phyloP scores from a whole-genome alignment of 2,797 vertebrate genomes.

The Gallinago nigripennis region DNA sequence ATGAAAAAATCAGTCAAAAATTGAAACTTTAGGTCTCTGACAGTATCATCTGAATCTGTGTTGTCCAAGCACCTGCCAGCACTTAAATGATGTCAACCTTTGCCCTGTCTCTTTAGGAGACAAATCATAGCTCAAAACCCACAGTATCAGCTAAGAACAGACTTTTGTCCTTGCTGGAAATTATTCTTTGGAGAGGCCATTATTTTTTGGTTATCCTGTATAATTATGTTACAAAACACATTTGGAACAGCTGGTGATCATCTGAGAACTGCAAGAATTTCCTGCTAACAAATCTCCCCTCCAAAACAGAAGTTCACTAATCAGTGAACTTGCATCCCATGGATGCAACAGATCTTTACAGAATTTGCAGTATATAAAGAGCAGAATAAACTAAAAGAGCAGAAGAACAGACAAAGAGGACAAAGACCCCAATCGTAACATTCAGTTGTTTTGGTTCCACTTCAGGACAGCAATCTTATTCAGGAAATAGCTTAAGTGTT shows the following conservation, averaged over 20 bases:
- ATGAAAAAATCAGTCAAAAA: not conserved
- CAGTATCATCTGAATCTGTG: not conserved
- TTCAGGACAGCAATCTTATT: not conserved
- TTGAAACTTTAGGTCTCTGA: not conserved
- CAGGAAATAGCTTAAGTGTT: not conserved
- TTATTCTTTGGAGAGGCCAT: not conserved
- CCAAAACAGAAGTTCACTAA: not conserved
- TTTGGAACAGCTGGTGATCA: conserved; percentile 27
- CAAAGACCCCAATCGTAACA: not conserved
- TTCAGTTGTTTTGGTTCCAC: not conserved
- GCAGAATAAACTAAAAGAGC: not conserved
- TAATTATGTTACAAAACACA: not conserved
- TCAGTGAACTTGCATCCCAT: not conserved
- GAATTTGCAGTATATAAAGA: not conserved
- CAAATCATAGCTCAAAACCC: not conserved
- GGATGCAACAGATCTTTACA: not conserved
- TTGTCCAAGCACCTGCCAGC: not conserved
- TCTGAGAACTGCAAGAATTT: conserved; percentile 17
- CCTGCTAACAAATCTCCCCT: not conserved
- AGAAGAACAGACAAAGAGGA: not conserved
- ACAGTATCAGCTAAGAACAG: not conserved
- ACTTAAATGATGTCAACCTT: not conserved
- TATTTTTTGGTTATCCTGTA: not conserved
- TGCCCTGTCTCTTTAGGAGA: not conserved
- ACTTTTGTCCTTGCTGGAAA: not conserved